Conservation (phyloP, 2,888 invertebrate genomes). For the Syrphus vitripennis region DNA sequence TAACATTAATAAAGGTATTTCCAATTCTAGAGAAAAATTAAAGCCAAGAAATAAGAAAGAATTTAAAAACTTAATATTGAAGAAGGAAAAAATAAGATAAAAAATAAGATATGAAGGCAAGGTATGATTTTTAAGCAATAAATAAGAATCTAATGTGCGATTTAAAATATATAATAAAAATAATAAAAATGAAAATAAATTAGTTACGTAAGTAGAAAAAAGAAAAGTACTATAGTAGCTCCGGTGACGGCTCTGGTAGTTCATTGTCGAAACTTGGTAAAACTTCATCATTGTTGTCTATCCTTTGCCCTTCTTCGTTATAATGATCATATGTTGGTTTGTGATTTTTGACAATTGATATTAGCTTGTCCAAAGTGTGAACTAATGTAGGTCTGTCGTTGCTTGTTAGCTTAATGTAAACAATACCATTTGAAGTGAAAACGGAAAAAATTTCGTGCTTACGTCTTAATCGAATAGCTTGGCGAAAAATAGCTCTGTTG, state of each 20-base stretch:
- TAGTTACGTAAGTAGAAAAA: too few species aligned
- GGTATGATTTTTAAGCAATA: too few species aligned
- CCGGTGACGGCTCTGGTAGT: not conserved
- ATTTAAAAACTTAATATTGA: too few species aligned
- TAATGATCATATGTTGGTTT: not conserved
- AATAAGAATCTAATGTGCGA: too few species aligned
- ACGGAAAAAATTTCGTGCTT: not conserved
- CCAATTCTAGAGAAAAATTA: too few species aligned
- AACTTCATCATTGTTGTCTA: not conserved
- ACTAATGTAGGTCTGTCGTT: not conserved
- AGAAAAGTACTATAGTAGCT: not conserved
- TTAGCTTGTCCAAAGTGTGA: not conserved
- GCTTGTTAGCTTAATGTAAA: not conserved
- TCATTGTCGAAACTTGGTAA: not conserved
- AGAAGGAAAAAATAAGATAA: too few species aligned
- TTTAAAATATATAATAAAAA: too few species aligned
- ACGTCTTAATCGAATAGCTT: not conserved
- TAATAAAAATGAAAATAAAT: too few species aligned
- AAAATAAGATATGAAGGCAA: too few species aligned
- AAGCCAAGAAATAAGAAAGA: too few species aligned
- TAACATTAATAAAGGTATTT: too few species aligned
- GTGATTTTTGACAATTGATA: not conserved
- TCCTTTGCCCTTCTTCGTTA: not conserved
- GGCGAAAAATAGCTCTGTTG: not conserved
- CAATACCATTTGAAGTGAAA: not conserved